These are phyloP conservation scores for Glareola pratincola DNA, from an alignment of 2,113 vertebrate species.

Conservation along the genomic window DNA sequence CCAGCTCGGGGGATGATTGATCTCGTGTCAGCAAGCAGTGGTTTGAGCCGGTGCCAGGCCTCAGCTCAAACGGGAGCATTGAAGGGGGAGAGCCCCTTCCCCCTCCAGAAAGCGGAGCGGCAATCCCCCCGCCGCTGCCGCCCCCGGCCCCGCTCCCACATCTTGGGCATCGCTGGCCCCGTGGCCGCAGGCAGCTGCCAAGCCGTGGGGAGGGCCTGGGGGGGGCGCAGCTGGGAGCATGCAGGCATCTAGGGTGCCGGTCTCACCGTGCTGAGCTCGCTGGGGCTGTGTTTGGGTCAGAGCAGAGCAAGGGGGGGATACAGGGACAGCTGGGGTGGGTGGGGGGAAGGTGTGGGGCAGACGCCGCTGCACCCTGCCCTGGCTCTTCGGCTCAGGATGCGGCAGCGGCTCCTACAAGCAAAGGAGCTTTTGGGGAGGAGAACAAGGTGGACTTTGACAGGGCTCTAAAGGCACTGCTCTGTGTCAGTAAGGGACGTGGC, in stretches of 20 bases:
- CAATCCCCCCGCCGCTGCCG: neutral
- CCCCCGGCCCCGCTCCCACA: neutral
- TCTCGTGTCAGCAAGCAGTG: slow-evolving; percentile 29
- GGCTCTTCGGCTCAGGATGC: neutral
- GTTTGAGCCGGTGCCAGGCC: slow-evolving; percentile 63
- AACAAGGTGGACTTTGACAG: neutral
- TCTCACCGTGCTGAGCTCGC: neutral
- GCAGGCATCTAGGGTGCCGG: neutral
- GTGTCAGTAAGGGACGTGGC: neutral
- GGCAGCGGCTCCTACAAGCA: neutral
- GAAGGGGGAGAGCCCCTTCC: slow-evolving; percentile 56
- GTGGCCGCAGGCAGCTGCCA: neutral
- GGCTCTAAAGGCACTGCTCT: neutral
- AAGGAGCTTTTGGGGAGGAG: neutral
- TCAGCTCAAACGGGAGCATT: slow-evolving; percentile 51
- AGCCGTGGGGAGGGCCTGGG: accelerated
- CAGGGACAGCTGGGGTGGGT: accelerated
- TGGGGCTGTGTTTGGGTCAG: neutral
- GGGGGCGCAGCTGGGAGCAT: accelerated
- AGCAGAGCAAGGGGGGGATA: neutral
- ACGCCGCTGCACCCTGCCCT: accelerated
- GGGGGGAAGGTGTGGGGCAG: neutral
- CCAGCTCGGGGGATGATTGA: slow-evolving; percentile 1
- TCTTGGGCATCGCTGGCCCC: neutral
- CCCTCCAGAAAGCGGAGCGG: slow-evolving; percentile 3